phyloP scores from a whole-genome alignment of 37 sponge, comb jelly and placozoan genomes.

The Bolinopsis microptera region DNA sequence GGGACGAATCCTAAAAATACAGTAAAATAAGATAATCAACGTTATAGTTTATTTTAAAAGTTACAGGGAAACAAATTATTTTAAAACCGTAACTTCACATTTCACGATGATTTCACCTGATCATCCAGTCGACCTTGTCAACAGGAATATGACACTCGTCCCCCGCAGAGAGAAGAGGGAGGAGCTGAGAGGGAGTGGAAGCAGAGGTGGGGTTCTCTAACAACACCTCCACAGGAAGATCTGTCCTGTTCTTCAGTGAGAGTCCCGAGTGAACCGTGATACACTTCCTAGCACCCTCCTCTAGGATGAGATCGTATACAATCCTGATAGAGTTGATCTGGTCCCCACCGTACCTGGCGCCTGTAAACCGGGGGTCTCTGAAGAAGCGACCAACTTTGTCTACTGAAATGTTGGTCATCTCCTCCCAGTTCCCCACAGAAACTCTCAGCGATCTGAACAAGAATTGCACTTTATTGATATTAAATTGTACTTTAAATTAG shows the following conservation, averaged over 20 bases:
- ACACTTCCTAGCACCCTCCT: slow-evolving; percentile 63
- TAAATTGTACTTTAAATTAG: too few species aligned
- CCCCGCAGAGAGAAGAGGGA: slow-evolving; percentile 3
- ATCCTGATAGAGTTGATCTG: not conserved
- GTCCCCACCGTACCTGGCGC: not conserved
- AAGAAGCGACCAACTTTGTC: slow-evolving; percentile 53
- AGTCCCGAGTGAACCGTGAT: slow-evolving; percentile 54
- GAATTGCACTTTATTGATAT: not conserved
- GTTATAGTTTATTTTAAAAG: too few species aligned
- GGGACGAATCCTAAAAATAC: slow-evolving; percentile 1
- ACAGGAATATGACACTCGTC: slow-evolving; percentile 19
- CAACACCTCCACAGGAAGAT: not conserved
- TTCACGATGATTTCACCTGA: too few species aligned
- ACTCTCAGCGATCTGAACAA: slow-evolving; percentile 19
- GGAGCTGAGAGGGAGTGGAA: slow-evolving; percentile 9
- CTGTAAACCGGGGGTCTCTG: not conserved
- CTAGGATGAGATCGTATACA: slow-evolving; percentile 32
- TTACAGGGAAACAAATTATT: too few species aligned
- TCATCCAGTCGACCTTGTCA: slow-evolving; percentile 52
- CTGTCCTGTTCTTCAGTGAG: slow-evolving; percentile 13
- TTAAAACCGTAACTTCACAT: too few species aligned
- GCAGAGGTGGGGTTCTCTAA: slow-evolving; percentile 1
- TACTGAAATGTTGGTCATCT: slow-evolving; percentile 42
- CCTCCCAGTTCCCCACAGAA: slow-evolving; percentile 38
- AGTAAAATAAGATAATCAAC: too few species aligned